Percentiles rank a stretch among this genome's conserved stretches.
These are phyloP conservation scores for Lepidurus apus DNA, from an alignment of 1,140 invertebrate genomes.

Conservation along the genomic window DNA sequence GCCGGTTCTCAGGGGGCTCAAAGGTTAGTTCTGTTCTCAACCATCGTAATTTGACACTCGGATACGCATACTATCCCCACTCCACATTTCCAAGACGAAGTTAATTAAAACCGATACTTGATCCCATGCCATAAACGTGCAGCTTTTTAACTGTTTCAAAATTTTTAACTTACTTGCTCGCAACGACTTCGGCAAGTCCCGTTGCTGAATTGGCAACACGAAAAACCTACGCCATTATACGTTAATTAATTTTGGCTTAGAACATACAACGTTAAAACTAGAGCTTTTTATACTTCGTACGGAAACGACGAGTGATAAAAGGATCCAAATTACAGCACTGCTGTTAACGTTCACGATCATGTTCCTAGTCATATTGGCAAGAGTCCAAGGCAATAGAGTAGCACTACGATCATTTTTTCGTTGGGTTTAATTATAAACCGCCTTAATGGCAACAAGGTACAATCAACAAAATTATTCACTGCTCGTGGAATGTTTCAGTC, in stretches of 20 bases:
- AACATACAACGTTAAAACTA: no score
- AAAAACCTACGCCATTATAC: background rate
- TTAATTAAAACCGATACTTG: conserved; percentile 12
- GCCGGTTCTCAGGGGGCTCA: background rate
- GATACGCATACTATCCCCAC: conserved; percentile 1
- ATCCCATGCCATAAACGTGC: background rate
- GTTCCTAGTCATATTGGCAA: background rate
- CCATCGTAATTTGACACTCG: background rate
- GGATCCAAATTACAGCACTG: background rate
- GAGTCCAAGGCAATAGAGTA: background rate
- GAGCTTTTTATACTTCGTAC: background rate
- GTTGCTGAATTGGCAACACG: background rate
- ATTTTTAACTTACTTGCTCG: background rate
- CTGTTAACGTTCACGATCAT: background rate
- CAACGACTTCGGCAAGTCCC: background rate
- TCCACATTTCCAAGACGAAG: conserved; percentile 4
- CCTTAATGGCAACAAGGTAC: background rate
- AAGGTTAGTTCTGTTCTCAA: conserved; percentile 3
- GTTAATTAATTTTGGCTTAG: background rate
- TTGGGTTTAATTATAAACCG: background rate
- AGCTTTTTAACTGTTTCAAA: background rate
- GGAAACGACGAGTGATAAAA: conserved; percentile 13
- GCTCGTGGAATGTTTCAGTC: background rate
- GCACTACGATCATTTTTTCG: background rate
- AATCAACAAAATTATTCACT: background rate